Conservation (phyloP, 2,888 invertebrate species). For the Acleris holmiana region DNA sequence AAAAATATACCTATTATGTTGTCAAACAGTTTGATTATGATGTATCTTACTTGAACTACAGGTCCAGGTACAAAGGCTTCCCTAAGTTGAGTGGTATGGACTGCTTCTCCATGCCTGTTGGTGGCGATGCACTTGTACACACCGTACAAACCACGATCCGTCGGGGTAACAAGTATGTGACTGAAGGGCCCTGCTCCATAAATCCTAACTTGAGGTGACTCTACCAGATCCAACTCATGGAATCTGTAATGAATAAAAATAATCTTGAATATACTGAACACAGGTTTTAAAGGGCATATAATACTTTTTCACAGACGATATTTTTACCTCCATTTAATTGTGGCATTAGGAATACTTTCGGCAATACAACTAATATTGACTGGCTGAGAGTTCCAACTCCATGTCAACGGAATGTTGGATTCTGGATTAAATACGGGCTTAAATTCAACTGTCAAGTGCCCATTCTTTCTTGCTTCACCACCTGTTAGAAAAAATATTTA, state of each 20-base stretch:
- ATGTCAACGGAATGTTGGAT: slow-evolving; percentile 87
- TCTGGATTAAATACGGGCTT: slow-evolving; percentile 90
- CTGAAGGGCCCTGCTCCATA: slow-evolving; percentile 89
- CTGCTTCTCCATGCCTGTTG: slow-evolving; percentile 89
- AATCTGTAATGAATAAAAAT: slow-evolving; percentile 53
- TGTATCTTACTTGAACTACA: slow-evolving; percentile 78
- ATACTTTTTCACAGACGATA: too few species aligned
- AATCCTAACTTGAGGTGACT: slow-evolving; percentile 84
- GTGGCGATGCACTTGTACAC: slow-evolving; percentile 92
- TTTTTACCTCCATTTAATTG: slow-evolving; percentile 91
- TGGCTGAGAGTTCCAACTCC: slow-evolving; percentile 92
- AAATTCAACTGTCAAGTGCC: slow-evolving; percentile 93
- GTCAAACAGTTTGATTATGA: neutral
- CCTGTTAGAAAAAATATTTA: slow-evolving; percentile 57
- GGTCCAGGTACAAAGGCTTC: slow-evolving; percentile 89
- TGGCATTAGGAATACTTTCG: slow-evolving; percentile 95
- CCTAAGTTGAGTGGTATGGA: slow-evolving; percentile 88
- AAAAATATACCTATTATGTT: too few species aligned
- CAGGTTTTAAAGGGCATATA: neutral
- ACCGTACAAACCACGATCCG: slow-evolving; percentile 87
- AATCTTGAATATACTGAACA: neutral
- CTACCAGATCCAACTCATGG: slow-evolving; percentile 81
- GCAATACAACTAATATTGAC: slow-evolving; percentile 95
- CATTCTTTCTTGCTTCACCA: slow-evolving; percentile 89
- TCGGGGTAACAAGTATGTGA: slow-evolving; percentile 88